Evolutionary conservation across 2,797 vertebrate species (phyloP).

Genomic region (Phataginus tetradactyla): DNA sequence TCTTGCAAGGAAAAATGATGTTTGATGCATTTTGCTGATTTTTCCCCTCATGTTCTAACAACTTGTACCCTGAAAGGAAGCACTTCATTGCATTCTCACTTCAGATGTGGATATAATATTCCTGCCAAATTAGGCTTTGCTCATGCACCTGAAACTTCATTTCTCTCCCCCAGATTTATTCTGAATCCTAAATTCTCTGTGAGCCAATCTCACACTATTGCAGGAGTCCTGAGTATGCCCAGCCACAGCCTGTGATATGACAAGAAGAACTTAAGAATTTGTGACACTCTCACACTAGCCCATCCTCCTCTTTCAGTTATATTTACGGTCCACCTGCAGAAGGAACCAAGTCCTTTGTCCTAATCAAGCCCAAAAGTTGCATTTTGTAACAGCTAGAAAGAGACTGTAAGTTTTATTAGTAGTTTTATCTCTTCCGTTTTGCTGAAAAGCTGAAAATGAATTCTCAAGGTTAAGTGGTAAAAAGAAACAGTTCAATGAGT

Average conservation of each 20-base stretch:
- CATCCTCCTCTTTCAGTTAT: neutral
- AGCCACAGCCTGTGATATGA: neutral
- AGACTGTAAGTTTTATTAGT: neutral
- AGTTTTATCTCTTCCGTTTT: neutral
- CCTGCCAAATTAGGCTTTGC: neutral
- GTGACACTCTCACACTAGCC: neutral
- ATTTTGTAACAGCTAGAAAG: neutral
- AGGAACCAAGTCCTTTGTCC: neutral
- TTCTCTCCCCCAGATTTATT: neutral
- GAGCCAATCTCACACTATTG: neutral
- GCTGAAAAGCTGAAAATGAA: slow-evolving; percentile 34
- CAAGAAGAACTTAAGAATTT: neutral
- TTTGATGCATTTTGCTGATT: neutral
- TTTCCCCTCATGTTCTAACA: neutral
- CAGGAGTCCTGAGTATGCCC: neutral
- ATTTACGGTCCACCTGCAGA: neutral
- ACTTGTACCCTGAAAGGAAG: neutral
- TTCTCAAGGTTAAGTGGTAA: slow-evolving; percentile 51
- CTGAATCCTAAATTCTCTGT: neutral
- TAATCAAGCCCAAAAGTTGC: neutral
- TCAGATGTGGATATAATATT: neutral
- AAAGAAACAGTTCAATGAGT: slow-evolving; percentile 50
- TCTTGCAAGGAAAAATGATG: neutral
- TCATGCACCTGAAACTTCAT: neutral
- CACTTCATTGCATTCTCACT: neutral